Evolutionary conservation across 2,888 invertebrate species (phyloP).

Genomic region (Subacronicta megacephala): DNA sequence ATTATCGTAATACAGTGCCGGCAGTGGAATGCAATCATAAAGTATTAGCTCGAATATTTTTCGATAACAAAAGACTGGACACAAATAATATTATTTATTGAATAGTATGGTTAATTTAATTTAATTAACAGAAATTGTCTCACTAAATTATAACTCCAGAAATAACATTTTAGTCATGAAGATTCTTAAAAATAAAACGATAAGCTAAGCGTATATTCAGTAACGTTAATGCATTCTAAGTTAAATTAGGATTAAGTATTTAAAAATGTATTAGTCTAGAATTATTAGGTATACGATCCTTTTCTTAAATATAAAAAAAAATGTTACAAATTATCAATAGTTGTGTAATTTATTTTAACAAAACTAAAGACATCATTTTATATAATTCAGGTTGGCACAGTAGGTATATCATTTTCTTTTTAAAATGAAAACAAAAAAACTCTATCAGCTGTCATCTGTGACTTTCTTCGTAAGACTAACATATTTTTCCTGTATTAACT

Average conservation of each 20-base stretch:
- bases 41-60: slow-evolving; percentile 53
- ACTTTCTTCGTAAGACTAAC: no score
- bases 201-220: background rate
- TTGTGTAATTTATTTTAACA: background rate
- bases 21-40: slow-evolving; percentile 27
- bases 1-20: slow-evolving; percentile 63
- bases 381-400: no score
- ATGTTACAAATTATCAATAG: background rate
- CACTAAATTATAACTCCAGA: background rate
- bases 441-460: no score
- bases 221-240: slow-evolving; percentile 9
- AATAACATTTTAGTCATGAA: no score
- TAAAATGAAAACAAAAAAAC: no score
- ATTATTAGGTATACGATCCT: slow-evolving; percentile 7
- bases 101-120: slow-evolving; percentile 27
- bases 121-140: slow-evolving; percentile 14
- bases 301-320: slow-evolving; percentile 33
- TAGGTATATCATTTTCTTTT: no score
- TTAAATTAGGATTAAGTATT: slow-evolving; percentile 11
- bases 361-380: background rate
- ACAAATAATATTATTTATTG: slow-evolving; percentile 49
- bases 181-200: no score
- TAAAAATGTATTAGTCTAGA: slow-evolving; percentile 11
- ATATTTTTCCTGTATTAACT: no score
- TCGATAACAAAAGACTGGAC: slow-evolving; percentile 66